A percentile compares a stretch with the other conserved stretches of the same genome.
These are phyloP conservation scores for Arbacia lixula DNA, from an alignment of 53 echinoderm and acorn worm genomes.

Conservation along the genomic window DNA sequence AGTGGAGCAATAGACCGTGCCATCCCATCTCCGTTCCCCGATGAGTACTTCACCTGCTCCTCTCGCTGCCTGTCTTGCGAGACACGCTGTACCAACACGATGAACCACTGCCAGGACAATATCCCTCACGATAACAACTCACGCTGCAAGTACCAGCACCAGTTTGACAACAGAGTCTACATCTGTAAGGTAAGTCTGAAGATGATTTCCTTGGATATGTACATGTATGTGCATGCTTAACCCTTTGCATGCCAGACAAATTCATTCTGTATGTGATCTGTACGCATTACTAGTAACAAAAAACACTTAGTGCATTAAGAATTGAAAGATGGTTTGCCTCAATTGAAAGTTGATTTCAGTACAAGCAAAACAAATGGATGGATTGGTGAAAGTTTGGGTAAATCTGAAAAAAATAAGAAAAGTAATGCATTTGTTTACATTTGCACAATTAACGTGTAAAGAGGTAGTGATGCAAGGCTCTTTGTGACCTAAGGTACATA, in stretches of 20 bases:
- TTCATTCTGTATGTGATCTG: too few relatives aligned
- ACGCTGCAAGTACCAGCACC: slow-evolving; percentile 90
- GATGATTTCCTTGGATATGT: neutral
- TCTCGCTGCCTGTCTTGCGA: slow-evolving; percentile 81
- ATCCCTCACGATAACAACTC: slow-evolving; percentile 61
- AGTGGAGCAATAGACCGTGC: slow-evolving; percentile 78
- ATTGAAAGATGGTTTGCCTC: too few relatives aligned
- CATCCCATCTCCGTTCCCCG: slow-evolving; percentile 85
- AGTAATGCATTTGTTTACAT: too few relatives aligned
- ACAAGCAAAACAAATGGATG: too few relatives aligned
- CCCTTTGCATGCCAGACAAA: neutral
- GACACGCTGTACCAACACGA: slow-evolving; percentile 77
- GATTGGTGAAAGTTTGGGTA: too few relatives aligned
- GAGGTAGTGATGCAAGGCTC: too few relatives aligned
- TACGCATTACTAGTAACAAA: too few relatives aligned
- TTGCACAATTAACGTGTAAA: too few relatives aligned
- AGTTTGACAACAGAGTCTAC: slow-evolving; percentile 93
- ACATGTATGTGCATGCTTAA: neutral
- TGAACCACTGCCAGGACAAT: slow-evolving; percentile 89
- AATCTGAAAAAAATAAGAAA: too few relatives aligned
- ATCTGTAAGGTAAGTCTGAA: slow-evolving; percentile 76
- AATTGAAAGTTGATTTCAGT: too few relatives aligned
- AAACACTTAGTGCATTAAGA: too few relatives aligned
- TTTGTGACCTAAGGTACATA: too few relatives aligned
- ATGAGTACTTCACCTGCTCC: slow-evolving; percentile 96